Base-by-base conservation (phyloP, 2,888 invertebrate species). In the Caenorhabditis japonica region DNA sequence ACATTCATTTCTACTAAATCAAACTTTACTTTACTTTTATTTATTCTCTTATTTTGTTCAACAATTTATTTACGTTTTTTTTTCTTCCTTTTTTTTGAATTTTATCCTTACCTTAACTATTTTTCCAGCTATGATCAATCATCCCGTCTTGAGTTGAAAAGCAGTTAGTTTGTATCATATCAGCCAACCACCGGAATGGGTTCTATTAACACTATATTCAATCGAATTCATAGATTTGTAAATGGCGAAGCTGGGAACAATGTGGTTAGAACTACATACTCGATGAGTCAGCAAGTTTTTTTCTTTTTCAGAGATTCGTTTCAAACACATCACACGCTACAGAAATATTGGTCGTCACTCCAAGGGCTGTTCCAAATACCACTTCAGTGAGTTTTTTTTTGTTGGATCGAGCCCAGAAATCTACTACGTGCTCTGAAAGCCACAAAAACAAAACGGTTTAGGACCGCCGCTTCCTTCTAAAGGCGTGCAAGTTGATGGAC, bases 401-500 rank as follows among this genome's bases (percentile, higher is more conserved):
- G 5, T n/a, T n/a, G n/a, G n/a, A n/a, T n/a, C n/a, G 5, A 30
- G 30, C 30, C 5, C 5, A 30, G 30, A 30, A 30, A 5, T 30
- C 30, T 5, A 30, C 30, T 30, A 7, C 10, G 10, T 30, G 10
- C 5, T 7, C 30, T 7, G 7, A 30, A 30, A n/a, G n/a, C 7
- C 30, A 7, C 30, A 30, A 30, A 30, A 30, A 30, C 10, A 30
- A 30, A 30, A 10, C 30, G 30, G 5, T 30, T 4, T 53, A 85
- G 85, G 85, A 86, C 62, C 78, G 84, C 3, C 53, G 80, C 17
- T 39, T 71, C 1, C 43, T 85, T 15, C 78, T 80, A 19, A 85
- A 84, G 73, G 77, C 80, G 23, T 83, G 81, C 70, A 84, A 83
- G 25, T 62, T 79, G 34, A 85, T 86, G 83, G 84, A 85, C 47